Base-by-base conservation (phyloP, 2,797 vertebrate species). In the Poliocrania exsul region DNA sequence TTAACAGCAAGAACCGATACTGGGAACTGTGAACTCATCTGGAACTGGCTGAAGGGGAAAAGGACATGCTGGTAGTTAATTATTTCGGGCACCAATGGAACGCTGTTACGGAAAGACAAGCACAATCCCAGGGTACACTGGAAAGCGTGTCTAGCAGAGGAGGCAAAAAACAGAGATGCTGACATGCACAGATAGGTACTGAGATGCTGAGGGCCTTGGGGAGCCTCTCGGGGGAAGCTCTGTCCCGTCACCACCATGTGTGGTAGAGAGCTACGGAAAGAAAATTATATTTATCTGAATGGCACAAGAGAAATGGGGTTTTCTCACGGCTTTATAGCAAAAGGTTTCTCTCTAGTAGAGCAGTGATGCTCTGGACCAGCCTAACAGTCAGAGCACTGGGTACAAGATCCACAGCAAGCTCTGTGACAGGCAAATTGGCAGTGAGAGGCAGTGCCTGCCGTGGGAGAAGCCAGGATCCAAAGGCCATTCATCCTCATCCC, bases 31-130 rank as follows among this genome's bases (percentile, higher is more conserved):
- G 44, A 90, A 72, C 56, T 93, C 21, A 0, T 66, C 90, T 80
- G 86, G 74, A 94, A 95, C 83, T 77, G 77, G 60, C 64, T 94
- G 92, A 85, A 94, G 67, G 78, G 53, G 81, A 77, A 93, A 94
- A 90, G 83, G 86, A 67, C 73, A 77, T 10, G 11, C 58, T 60
- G 58, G 44, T 70, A 77, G 92, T 90, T 94, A 88, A 94, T 88
- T 67, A 95, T 84, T 90, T 93, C n/a, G 88, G 74, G 70, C 33
- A 81, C 53, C 74, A 66, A 47, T 0, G 6, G 61, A 50, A 90
- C 81, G 21, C 47, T 66, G 56, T 49, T 82, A 46, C 15, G 40
- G 88, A 88, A 94, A 88, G 73, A 73, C 80, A 84, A 53, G 26
- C 3, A 1, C 1, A 3, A 57, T 60, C 38, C 56, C 77, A 73